These are phyloP conservation scores for Leptobrachium ailaonicum DNA, from an alignment of 2,113 vertebrate genomes.

Conservation along the genomic window DNA sequence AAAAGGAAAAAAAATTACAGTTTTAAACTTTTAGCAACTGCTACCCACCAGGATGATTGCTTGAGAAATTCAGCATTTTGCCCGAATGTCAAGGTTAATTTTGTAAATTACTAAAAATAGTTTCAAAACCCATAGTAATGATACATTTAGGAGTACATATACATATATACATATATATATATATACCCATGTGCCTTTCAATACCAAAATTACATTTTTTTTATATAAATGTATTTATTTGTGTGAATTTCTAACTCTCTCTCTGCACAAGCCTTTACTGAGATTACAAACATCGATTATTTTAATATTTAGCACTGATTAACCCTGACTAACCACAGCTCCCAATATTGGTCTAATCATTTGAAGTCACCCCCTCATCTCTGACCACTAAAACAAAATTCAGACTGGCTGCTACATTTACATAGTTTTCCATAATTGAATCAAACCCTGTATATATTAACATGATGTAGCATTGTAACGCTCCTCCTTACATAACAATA, in stretches of 20 bases:
- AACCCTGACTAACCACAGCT: too few relatives aligned
- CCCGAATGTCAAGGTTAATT: slow-evolving; percentile 76
- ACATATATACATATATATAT: not conserved
- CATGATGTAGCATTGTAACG: not conserved
- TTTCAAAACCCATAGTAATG: slow-evolving; percentile 7
- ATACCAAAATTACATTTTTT: too few relatives aligned
- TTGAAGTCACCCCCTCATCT: too few relatives aligned
- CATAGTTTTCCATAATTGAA: not conserved
- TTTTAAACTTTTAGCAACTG: slow-evolving; percentile 86
- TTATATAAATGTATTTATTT: too few relatives aligned
- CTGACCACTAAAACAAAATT: not conserved
- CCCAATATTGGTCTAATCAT: too few relatives aligned
- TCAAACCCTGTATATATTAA: not conserved
- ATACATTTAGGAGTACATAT: not conserved
- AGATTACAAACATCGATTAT: too few relatives aligned
- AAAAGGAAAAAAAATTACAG: slow-evolving; percentile 70
- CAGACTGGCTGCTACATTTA: not conserved
- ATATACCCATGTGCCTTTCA: not conserved
- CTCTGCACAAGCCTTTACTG: too few relatives aligned
- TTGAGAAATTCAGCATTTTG: slow-evolving; percentile 73
- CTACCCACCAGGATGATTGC: slow-evolving; percentile 71
- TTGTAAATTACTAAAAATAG: slow-evolving; percentile 46
- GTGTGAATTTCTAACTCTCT: too few relatives aligned
- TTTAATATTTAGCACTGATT: too few relatives aligned
- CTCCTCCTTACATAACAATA: not conserved